Evolutionary conservation across 2,113 vertebrate genomes (phyloP), one percentile per base, ranked within the genome.

Genomic region (Microcebus ravelobensis): DNA sequence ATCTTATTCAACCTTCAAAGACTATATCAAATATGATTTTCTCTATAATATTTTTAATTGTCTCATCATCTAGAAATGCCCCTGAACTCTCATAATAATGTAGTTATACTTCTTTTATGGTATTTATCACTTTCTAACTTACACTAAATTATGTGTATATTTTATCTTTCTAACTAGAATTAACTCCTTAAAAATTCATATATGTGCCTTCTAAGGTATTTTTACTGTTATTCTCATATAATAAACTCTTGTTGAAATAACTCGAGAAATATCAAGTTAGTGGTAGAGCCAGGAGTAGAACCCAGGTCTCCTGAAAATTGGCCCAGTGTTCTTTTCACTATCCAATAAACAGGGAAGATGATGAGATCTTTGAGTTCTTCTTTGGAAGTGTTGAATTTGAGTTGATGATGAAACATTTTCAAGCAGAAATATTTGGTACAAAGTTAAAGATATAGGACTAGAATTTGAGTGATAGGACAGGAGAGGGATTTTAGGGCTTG

Each of bases 81-180:
- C 39, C 23, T 73, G 48, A 90, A 48, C 45, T 81, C 31, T 91
- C 27, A 86, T 80, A 93, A 68, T 14, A 67, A 25, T 39, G 31
- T 63, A 73, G 48, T 81, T 88, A 15, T 65, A 39, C 14, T 90
- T 73, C 34, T 63, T 9, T 88, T 52, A 82, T 27, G 14, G 6
- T 8, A 93, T 84, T 86, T 45, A 57, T 94, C 45, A 86, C 42
- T 92, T 89, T 70, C 27, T 83, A 89, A 67, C 59, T 67, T 90
- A 17, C 23, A 55, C 45, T 45, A 90, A 52, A 27, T 79, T 79
- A 85, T 79, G 39, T 76, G 34, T 76, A 20, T 79, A 21, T 83
- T 50, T 91, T 87, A 39, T 91, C 61, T 84, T 94, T 88, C 55
- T 21, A 94, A 88, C 23, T 63, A 96, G 52, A 85, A 88, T 87